These are phyloP conservation scores for Clanis bilineata DNA, from an alignment of 2,888 invertebrate genomes.

Conservation along the genomic window DNA sequence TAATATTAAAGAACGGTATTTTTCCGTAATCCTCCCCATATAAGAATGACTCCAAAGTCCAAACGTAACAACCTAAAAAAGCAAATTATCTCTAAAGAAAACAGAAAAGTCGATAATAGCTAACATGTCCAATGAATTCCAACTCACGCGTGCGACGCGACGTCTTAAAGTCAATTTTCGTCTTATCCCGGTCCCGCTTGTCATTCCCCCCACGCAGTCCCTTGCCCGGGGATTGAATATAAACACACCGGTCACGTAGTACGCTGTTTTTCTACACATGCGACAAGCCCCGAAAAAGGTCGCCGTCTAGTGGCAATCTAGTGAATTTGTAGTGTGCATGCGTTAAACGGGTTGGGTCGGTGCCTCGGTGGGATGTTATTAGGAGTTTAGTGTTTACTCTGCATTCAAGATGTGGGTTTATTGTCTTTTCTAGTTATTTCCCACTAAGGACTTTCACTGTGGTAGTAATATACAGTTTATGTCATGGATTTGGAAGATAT, in stretches of 20 bases:
- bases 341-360: neutral
- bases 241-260: slow-evolving; percentile 55
- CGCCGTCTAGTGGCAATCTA: slow-evolving; percentile 44
- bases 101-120: slow-evolving; percentile 9
- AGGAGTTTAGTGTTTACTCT: neutral
- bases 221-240: slow-evolving; percentile 55
- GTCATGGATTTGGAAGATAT: too few species aligned
- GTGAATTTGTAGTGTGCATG: slow-evolving; percentile 23
- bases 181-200: slow-evolving; percentile 9
- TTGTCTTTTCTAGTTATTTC: neutral
- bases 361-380: too few species aligned
- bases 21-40: too few species aligned
- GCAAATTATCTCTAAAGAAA: neutral
- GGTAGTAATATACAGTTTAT: too few species aligned
- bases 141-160: slow-evolving; percentile 8
- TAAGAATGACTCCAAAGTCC: neutral
- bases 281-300: slow-evolving; percentile 37
- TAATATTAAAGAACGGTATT: too few species aligned
- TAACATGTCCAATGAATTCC: slow-evolving; percentile 14
- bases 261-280: slow-evolving; percentile 43
- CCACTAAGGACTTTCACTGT: too few species aligned
- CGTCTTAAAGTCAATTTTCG: slow-evolving; percentile 15
- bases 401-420: neutral
- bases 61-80: neutral
- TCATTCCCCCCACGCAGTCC: slow-evolving; percentile 25